phyloP scores from a whole-genome alignment of 2,888 invertebrate species.

The Megaustenia siamemsis region DNA sequence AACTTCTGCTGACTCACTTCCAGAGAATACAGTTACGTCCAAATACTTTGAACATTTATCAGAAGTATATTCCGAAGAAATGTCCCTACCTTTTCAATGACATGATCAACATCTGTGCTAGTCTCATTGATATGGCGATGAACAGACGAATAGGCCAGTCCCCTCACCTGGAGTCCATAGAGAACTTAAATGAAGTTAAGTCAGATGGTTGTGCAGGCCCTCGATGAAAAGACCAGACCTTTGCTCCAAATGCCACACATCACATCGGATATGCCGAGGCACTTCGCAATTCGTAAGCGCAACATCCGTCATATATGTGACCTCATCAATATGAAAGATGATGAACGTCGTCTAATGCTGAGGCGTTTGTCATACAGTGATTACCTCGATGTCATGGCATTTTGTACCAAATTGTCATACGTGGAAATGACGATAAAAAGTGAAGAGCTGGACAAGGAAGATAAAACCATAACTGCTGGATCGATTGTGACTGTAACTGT shows the following conservation, averaged over 20 bases:
- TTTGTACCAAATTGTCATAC: slow-evolving; percentile 93
- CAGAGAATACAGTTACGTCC: slow-evolving; percentile 85
- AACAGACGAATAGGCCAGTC: slow-evolving; percentile 85
- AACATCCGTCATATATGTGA: slow-evolving; percentile 87
- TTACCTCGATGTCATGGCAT: slow-evolving; percentile 93
- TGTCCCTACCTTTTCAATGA: slow-evolving; percentile 97
- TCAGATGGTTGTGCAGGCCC: slow-evolving; percentile 97
- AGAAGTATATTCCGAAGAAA: slow-evolving; percentile 84
- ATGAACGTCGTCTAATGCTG: slow-evolving; percentile 91
- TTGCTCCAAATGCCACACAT: slow-evolving; percentile 96
- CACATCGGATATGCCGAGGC: slow-evolving; percentile 88
- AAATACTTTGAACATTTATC: slow-evolving; percentile 79
- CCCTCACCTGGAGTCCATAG: slow-evolving; percentile 91
- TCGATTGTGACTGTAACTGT: slow-evolving; percentile 99
- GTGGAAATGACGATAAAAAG: slow-evolving; percentile 94
- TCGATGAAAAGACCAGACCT: slow-evolving; percentile 97
- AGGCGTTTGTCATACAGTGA: slow-evolving; percentile 91
- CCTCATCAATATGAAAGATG: slow-evolving; percentile 88
- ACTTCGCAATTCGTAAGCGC: slow-evolving; percentile 83
- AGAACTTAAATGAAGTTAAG: slow-evolving; percentile 98
- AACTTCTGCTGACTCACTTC: slow-evolving; percentile 95
- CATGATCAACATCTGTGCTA: slow-evolving; percentile 97
- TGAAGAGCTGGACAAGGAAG: slow-evolving; percentile 98
- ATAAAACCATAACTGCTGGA: slow-evolving; percentile 96
- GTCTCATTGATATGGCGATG: slow-evolving; percentile 90